These are phyloP conservation scores for Netta rufina DNA, from an alignment of 2,797 vertebrate genomes.

Conservation along the genomic window DNA sequence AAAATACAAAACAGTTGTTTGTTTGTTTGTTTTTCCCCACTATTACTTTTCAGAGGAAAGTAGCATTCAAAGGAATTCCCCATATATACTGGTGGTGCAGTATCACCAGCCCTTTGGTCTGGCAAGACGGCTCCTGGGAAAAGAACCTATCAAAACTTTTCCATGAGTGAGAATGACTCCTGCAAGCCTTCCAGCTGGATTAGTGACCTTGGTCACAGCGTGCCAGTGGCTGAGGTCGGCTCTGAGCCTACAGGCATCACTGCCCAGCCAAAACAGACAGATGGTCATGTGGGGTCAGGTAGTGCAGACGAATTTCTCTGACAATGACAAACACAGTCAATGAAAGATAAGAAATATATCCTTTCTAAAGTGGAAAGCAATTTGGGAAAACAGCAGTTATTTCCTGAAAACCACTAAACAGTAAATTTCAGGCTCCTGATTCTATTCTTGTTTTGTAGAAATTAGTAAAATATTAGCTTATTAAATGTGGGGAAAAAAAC, in stretches of 20 bases:
- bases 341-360: neutral
- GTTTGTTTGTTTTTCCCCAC: neutral
- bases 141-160: conserved; percentile 3
- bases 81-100: neutral
- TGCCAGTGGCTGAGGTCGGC: conserved; percentile 3
- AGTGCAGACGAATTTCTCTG: conserved; percentile 3
- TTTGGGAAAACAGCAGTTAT: neutral
- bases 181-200: conserved; percentile 21
- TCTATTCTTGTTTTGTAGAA: neutral
- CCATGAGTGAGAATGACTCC: neutral
- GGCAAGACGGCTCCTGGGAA: neutral
- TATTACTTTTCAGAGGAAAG: neutral
- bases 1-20: neutral
- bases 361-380: neutral
- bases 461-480: neutral
- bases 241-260: conserved; percentile 3
- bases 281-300: conserved; percentile 40
- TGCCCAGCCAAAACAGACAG: conserved; percentile 54
- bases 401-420: neutral
- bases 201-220: neutral
- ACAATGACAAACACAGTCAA: neutral
- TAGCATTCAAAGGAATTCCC: neutral
- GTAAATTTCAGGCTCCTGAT: neutral
- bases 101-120: neutral
- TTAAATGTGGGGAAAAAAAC: neutral